phyloP scores from a whole-genome alignment of 2,888 invertebrate genomes.

The Calameuta idolon region DNA sequence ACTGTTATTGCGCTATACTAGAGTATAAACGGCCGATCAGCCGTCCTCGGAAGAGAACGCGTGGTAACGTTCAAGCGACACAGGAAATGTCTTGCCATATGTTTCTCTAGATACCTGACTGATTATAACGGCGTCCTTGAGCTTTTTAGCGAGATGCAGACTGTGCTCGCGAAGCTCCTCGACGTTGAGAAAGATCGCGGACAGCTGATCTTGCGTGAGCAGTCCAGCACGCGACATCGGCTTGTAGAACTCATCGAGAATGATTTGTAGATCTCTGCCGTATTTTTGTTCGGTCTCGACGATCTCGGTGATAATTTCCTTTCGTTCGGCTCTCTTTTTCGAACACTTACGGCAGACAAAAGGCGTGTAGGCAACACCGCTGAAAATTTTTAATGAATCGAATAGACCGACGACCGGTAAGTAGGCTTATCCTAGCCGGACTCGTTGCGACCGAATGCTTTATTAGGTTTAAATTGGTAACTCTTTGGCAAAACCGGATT shows the following conservation, averaged over 20 bases:
- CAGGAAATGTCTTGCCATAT: no score
- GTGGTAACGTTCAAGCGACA: no score
- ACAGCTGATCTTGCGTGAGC: constrained; percentile 89
- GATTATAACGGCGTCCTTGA: constrained; percentile 88
- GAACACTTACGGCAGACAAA: constrained; percentile 89
- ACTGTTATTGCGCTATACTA: no score
- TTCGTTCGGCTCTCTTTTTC: constrained; percentile 88
- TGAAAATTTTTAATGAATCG: constrained; percentile 40
- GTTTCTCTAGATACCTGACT: constrained; percentile 67
- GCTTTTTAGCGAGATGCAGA: constrained; percentile 85
- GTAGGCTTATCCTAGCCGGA: background rate
- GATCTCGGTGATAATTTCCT: constrained; percentile 94
- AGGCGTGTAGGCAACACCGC: constrained; percentile 80
- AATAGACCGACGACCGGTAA: constrained; percentile 4
- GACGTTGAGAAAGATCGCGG: constrained; percentile 92
- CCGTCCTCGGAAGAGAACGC: no score
- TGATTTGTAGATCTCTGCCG: constrained; percentile 91
- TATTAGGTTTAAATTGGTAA: no score
- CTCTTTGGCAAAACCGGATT: no score
- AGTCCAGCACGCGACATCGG: constrained; percentile 94
- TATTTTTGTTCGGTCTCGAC: constrained; percentile 97
- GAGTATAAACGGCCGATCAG: no score
- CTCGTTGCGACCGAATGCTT: no score
- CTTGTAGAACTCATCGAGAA: constrained; percentile 91
- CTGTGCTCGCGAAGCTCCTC: constrained; percentile 92